Evolutionary conservation across 2,797 vertebrate genomes (phyloP).

Genomic region (Poeciliopsis gracilis): DNA sequence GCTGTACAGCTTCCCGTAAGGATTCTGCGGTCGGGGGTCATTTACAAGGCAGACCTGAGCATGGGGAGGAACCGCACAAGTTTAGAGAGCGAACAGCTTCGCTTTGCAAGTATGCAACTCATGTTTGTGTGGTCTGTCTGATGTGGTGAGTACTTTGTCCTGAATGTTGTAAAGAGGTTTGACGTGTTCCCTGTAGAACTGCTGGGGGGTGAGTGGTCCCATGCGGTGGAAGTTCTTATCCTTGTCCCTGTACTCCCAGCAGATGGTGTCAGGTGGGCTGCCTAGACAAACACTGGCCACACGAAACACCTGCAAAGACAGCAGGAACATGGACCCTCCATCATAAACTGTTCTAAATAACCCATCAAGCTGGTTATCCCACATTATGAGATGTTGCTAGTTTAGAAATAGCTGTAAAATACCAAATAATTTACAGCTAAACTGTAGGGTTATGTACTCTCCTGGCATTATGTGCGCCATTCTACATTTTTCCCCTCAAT

Average conservation of each 20-base stretch:
- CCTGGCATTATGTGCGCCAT: constrained; percentile 6
- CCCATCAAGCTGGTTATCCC: not conserved
- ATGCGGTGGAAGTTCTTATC: constrained; percentile 95
- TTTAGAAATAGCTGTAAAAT: not conserved
- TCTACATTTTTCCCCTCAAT: constrained; percentile 7
- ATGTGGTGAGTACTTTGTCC: constrained; percentile 86
- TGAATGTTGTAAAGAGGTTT: constrained; percentile 95
- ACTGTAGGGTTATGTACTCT: not conserved
- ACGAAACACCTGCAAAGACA: constrained; percentile 87
- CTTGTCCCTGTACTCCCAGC: constrained; percentile 98
- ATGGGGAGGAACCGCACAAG: not conserved
- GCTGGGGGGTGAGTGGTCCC: constrained; percentile 88
- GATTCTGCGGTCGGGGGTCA: constrained; percentile 93
- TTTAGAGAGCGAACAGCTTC: constrained; percentile 17
- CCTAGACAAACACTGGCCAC: constrained; percentile 95
- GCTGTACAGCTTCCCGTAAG: constrained; percentile 90
- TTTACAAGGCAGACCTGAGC: constrained; percentile 94
- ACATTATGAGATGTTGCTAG: not conserved
- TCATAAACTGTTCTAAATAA: not conserved
- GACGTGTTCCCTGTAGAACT: constrained; percentile 94
- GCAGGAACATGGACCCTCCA: not conserved
- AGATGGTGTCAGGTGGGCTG: constrained; percentile 93
- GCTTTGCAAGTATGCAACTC: not conserved
- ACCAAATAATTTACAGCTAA: no score
- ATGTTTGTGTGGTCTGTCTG: not conserved